Conservation (phyloP, 1,140 invertebrate species). For the Formica selysi region DNA sequence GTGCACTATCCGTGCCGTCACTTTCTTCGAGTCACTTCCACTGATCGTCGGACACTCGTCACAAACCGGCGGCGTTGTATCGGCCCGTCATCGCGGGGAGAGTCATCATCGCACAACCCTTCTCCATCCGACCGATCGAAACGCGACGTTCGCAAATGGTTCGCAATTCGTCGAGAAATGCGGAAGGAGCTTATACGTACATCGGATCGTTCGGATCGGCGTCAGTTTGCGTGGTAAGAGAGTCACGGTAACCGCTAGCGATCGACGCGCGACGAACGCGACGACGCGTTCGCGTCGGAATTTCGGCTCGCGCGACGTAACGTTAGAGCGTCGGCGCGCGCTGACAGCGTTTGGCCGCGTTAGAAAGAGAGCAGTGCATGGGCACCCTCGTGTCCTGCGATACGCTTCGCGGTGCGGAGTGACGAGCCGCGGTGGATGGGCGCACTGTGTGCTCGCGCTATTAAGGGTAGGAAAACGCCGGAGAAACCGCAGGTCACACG, state of each 20-base stretch:
- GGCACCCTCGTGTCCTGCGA: slow-evolving; percentile 54
- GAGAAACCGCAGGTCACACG: slow-evolving; percentile 82
- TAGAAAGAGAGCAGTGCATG: slow-evolving; percentile 33
- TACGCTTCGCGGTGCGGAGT: slow-evolving; percentile 68
- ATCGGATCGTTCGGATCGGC: background rate
- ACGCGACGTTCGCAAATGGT: background rate
- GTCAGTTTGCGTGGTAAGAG: background rate
- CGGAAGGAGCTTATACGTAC: background rate
- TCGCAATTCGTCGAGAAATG: background rate
- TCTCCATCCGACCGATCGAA: background rate
- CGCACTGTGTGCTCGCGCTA: slow-evolving; percentile 73
- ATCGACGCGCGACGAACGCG: background rate
- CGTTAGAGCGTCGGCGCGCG: slow-evolving; percentile 46
- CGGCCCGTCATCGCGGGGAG: background rate
- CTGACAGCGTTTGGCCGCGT: slow-evolving; percentile 5
- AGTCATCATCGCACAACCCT: background rate
- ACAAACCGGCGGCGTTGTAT: background rate
- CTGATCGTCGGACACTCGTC: slow-evolving; percentile 66
- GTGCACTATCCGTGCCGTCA: slow-evolving; percentile 45
- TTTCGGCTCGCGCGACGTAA: slow-evolving; percentile 57
- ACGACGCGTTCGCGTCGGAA: slow-evolving; percentile 34
- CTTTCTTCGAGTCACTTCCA: slow-evolving; percentile 68
- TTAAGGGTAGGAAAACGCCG: slow-evolving; percentile 80
- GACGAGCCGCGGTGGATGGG: slow-evolving; percentile 77
- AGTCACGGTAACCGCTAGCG: background rate